These are phyloP conservation scores for Syngnathoides biaculeatus DNA, from an alignment of 2,113 vertebrate species.

Conservation along the genomic window DNA sequence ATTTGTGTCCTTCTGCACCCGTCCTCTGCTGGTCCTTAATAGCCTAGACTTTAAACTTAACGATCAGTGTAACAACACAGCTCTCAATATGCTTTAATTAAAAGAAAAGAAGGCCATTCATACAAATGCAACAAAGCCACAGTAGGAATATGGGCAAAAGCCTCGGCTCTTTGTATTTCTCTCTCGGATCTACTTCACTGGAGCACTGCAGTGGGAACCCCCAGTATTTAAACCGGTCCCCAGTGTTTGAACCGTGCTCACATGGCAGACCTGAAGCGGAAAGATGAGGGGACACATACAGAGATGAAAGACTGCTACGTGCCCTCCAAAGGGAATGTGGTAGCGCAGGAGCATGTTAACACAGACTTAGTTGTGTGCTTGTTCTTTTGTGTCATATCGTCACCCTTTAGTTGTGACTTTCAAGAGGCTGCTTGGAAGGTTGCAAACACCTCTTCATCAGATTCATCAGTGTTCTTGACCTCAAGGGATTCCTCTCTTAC, in stretches of 20 bases:
- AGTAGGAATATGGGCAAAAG: conserved; percentile 8
- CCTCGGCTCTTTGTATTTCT: conserved; percentile 44
- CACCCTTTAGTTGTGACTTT: conserved; percentile 31
- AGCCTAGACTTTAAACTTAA: conserved; percentile 13
- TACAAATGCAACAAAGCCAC: conserved; percentile 19
- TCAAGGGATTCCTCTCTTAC: conserved; percentile 17
- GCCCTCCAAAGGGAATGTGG: conserved; percentile 59
- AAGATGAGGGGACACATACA: conserved; percentile 59
- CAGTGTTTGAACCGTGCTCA: conserved; percentile 63
- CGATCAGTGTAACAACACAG: conserved; percentile 15
- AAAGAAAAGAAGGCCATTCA: conserved; percentile 18
- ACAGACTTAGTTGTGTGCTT: conserved; percentile 55
- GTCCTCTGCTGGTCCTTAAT: conserved; percentile 9
- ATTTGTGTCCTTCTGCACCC: conserved; percentile 46
- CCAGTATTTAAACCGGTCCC: conserved; percentile 68
- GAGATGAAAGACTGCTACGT: conserved; percentile 62
- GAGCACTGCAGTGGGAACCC: conserved; percentile 56
- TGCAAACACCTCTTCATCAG: conserved; percentile 34
- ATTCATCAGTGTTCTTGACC: conserved; percentile 4
- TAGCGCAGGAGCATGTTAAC: conserved; percentile 55
- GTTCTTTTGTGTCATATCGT: conserved; percentile 64
- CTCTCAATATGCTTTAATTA: conserved; percentile 36
- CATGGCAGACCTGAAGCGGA: conserved; percentile 68
- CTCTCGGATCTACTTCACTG: conserved; percentile 51
- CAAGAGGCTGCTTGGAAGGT: conserved; percentile 31